phyloP scores from a whole-genome alignment of 2,113 vertebrate species.

The Apodemus speciosus region DNA sequence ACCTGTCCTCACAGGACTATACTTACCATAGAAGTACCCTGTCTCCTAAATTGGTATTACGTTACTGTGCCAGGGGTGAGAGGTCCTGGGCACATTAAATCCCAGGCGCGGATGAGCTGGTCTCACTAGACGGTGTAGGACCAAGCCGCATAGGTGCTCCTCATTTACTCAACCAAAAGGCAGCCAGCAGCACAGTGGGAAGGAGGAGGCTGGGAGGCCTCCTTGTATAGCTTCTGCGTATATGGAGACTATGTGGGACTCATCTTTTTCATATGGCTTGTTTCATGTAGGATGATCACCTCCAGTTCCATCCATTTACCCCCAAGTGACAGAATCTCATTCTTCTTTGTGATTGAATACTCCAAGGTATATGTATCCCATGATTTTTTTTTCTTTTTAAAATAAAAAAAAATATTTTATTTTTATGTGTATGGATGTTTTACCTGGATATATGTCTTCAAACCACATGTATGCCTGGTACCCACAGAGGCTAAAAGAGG shows the following conservation, averaged over 20 bases:
- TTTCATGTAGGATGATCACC: background rate
- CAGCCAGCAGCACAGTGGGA: constrained; percentile 47
- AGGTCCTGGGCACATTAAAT: background rate
- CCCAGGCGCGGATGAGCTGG: background rate
- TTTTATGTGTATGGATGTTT: background rate
- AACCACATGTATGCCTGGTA: background rate
- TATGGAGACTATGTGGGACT: background rate
- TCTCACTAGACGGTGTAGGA: background rate
- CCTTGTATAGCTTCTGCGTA: background rate
- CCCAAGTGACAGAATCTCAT: background rate
- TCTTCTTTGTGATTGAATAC: background rate
- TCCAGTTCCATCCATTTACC: background rate
- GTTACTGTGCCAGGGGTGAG: background rate
- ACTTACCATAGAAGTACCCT: background rate
- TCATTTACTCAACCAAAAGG: constrained; percentile 48
- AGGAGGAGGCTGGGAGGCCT: constrained; percentile 45
- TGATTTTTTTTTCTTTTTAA: background rate
- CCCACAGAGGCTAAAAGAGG: background rate
- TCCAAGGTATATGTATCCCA: background rate
- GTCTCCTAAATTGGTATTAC: background rate
- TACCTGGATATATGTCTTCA: background rate
- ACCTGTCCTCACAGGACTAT: too few relatives aligned
- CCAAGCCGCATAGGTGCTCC: constrained; percentile 37
- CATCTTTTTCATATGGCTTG: background rate
- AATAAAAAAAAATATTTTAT: background rate